Percentiles rank a stretch among this genome's conserved stretches.
Conservation (phyloP, 2,797 vertebrate species). For the Aldrovandia affinis region DNA sequence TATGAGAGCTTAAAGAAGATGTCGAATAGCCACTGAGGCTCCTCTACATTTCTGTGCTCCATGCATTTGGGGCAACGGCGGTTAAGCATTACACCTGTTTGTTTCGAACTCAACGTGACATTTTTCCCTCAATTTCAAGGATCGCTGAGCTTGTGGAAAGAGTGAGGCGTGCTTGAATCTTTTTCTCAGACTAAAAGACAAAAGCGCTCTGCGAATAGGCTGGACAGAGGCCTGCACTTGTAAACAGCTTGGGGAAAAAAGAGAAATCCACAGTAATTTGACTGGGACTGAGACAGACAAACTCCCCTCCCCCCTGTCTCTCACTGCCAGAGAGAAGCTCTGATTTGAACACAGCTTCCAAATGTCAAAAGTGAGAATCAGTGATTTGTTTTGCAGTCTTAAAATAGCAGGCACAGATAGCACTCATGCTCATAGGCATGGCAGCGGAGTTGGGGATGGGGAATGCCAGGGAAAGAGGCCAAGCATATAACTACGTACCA, state of each 20-base stretch:
- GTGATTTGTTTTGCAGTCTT: conserved; percentile 49
- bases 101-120: not conserved
- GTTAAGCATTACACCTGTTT: not conserved
- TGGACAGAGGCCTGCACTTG: not conserved
- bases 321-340: not conserved
- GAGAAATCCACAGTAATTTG: not conserved
- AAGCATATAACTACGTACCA: not conserved
- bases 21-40: too few species aligned
- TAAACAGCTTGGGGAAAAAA: not conserved
- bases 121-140: not conserved
- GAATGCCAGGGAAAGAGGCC: not conserved
- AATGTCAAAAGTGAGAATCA: conserved; percentile 47
- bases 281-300: not conserved
- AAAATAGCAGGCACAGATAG: conserved; percentile 48
- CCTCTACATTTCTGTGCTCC: not conserved
- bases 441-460: conserved; percentile 16
- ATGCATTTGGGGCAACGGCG: not conserved
- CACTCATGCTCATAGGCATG: conserved; percentile 47
- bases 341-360: conserved; percentile 46
- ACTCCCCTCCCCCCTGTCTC: not conserved
- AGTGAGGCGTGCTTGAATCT: not conserved
- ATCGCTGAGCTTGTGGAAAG: not conserved
- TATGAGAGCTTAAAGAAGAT: too few species aligned
- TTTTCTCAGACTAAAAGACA: not conserved
- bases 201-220: not conserved